Percentiles rank a stretch among this genome's conserved stretches.
phyloP scores from a whole-genome alignment of 2,113 vertebrate genomes.

The Origma solitaria region DNA sequence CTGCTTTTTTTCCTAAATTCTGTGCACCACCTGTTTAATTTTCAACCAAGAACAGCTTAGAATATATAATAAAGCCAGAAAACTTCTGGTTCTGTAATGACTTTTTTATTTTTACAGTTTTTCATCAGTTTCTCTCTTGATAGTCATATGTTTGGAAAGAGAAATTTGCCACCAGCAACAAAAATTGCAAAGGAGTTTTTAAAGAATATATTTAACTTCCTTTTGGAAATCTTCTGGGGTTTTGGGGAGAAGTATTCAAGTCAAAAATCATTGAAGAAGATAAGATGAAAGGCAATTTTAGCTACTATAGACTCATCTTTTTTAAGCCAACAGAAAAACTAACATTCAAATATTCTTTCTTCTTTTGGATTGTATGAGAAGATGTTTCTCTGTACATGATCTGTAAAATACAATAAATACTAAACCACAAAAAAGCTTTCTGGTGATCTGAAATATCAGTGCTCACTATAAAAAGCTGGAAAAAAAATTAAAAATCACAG shows the following conservation, averaged over 20 bases:
- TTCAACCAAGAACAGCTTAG: not conserved
- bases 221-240: not conserved
- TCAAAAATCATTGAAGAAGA: not conserved
- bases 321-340: not conserved
- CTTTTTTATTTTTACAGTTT: not conserved
- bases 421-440: not conserved
- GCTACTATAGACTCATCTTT: rapidly evolving
- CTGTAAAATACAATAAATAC: not conserved
- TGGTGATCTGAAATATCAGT: not conserved
- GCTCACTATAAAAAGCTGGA: not conserved
- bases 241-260: not conserved
- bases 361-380: not conserved
- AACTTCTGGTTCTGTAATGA: not conserved
- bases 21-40: not conserved
- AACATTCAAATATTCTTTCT: not conserved
- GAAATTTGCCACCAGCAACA: not conserved
- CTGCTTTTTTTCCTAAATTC: not conserved
- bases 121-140: not conserved
- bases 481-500: not conserved
- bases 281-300: not conserved
- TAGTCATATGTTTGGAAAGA: not conserved
- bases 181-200: not conserved
- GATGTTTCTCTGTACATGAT: not conserved
- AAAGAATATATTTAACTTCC: not conserved
- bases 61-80: not conserved